phyloP scores from a whole-genome alignment of 2,797 vertebrate species.

The Jordanella pulchra region DNA sequence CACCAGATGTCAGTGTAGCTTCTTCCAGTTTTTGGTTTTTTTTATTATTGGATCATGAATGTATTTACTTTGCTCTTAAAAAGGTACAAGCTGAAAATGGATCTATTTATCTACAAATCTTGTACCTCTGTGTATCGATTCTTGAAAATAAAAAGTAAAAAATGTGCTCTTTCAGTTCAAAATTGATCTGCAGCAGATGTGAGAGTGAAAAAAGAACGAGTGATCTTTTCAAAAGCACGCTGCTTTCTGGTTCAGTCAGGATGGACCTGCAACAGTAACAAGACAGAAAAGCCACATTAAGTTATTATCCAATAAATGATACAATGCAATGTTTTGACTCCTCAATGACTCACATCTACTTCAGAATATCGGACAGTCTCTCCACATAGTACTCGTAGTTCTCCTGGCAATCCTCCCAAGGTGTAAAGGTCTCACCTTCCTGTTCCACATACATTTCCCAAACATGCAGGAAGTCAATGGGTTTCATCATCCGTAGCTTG shows the following conservation, averaged over 20 bases:
- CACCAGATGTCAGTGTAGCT: constrained; percentile 56
- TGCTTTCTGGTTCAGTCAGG: constrained; percentile 33
- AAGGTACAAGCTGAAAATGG: neutral
- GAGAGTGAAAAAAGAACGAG: constrained; percentile 23
- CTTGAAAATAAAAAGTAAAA: constrained; percentile 59
- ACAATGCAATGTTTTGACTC: neutral
- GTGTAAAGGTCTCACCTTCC: constrained; percentile 84
- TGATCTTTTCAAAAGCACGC: constrained; percentile 15
- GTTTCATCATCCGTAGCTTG: constrained; percentile 95
- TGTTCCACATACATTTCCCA: constrained; percentile 96
- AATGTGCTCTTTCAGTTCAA: constrained; percentile 36
- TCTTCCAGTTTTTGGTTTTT: constrained; percentile 31
- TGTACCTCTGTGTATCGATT: constrained; percentile 27
- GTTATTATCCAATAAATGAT: constrained; percentile 20
- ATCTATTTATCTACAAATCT: constrained; percentile 40
- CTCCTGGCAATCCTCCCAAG: constrained; percentile 98
- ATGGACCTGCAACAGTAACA: constrained; percentile 40
- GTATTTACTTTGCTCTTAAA: constrained; percentile 7
- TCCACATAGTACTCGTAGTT: constrained; percentile 91
- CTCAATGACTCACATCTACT: constrained; percentile 67
- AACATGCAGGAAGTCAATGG: constrained; percentile 88
- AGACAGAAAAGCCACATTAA: constrained; percentile 11
- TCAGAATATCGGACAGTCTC: constrained; percentile 88
- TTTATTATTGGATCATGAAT: constrained; percentile 12
- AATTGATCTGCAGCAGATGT: constrained; percentile 24